A percentile compares a stretch with the other conserved stretches of the same genome.
These are phyloP conservation scores for Nycticorax nycticorax DNA, from an alignment of 2,113 vertebrate species.

Conservation along the genomic window DNA sequence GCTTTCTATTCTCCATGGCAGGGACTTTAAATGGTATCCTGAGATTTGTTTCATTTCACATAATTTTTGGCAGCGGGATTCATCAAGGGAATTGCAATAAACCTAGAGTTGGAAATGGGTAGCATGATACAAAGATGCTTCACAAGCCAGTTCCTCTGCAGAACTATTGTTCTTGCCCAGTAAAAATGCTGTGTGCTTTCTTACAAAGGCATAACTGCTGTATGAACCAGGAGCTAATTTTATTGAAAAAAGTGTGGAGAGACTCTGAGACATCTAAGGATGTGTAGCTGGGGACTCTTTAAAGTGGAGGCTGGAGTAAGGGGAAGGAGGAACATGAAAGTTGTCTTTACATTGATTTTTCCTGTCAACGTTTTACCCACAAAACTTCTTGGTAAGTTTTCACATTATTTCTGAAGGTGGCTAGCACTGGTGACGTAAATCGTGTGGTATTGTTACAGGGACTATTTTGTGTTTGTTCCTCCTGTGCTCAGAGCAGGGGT, in stretches of 20 bases:
- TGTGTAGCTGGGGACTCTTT: neutral
- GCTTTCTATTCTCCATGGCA: neutral
- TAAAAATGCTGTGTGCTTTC: neutral
- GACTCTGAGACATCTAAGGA: neutral
- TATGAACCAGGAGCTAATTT: neutral
- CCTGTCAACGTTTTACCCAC: neutral
- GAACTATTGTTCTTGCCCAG: neutral
- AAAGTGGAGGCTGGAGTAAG: neutral
- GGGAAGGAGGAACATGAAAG: neutral
- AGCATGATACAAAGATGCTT: neutral
- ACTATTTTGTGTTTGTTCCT: neutral
- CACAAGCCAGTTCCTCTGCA: neutral
- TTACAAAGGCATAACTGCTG: neutral
- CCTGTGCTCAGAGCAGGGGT: neutral
- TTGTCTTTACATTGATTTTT: neutral
- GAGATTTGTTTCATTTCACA: conserved; percentile 11
- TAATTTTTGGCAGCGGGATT: neutral
- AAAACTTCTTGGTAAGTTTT: neutral
- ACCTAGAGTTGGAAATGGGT: neutral
- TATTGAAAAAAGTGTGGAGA: neutral
- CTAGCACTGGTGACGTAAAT: neutral
- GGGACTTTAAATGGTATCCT: conserved; percentile 7
- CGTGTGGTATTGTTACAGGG: neutral
- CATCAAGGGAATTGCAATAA: neutral
- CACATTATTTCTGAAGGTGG: neutral